These are phyloP conservation scores for Adineta ricciae DNA, from an alignment of 2,888 invertebrate genomes.

Conservation along the genomic window DNA sequence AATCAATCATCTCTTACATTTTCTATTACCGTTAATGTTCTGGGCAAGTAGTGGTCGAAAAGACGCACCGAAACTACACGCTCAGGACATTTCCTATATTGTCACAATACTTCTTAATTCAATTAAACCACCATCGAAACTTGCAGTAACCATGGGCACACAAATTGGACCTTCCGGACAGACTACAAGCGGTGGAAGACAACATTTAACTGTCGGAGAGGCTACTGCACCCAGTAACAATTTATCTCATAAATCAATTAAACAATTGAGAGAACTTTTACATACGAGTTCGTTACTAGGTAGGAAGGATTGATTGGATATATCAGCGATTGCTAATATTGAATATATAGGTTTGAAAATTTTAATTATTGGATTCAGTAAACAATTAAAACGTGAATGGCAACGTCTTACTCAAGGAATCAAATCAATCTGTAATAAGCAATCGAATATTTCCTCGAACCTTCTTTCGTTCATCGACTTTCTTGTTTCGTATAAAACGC, in stretches of 20 bases:
- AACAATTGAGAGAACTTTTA: neutral
- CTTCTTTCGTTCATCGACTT: conserved; percentile 69
- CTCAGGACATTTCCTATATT: conserved; percentile 78
- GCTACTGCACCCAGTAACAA: neutral
- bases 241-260: neutral
- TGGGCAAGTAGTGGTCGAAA: conserved; percentile 30
- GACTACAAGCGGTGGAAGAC: neutral
- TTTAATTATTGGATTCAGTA: neutral
- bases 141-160: conserved; percentile 22
- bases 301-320: no score
- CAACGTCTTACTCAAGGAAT: neutral
- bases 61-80: conserved; percentile 79
- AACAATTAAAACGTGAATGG: neutral
- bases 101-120: conserved; percentile 79
- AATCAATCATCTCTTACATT: conserved; percentile 26
- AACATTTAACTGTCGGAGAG: neutral
- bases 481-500: conserved; percentile 80
- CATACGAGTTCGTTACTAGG: neutral
- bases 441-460: neutral
- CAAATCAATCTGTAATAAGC: neutral
- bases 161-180: neutral
- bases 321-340: no score
- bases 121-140: conserved; percentile 56
- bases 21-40: conserved; percentile 27
- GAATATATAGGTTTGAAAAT: neutral